Base-by-base conservation (phyloP, 2,113 vertebrate species). In the Tachysurus vachellii region DNA sequence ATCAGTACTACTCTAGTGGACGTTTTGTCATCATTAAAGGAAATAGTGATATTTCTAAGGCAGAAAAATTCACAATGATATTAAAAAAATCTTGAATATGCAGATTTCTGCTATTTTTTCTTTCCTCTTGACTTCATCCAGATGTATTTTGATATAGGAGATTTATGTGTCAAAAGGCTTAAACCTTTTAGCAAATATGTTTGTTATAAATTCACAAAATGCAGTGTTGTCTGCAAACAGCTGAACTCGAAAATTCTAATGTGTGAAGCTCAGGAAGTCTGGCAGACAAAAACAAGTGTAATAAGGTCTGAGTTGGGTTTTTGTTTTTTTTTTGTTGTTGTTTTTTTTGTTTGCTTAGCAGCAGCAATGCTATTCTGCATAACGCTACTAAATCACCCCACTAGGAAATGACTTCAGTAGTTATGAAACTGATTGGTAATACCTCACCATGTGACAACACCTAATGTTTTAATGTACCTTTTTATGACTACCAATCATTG, bases 11-110 rank as follows among this genome's bases (percentile, higher is more conserved):
- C 95, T 95, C 93, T 94, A 96, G 96, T 95, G 93, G 93, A 95
- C 91, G 92, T 95, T 95, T 95, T 90, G 91, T 94, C 92, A 94
- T 96, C 94, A 95, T 96, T 95, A 94, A 92, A 92, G 91, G 91
- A 92, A 93, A 96, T 96, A 97, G 94, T 96, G 95, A 92, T 95
- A 96, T 97, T 98, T 97, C 97, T 98, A 96, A 97, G 96, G 95
- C 95, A 96, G 95, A 93, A 95, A 95, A 96, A 91, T 95, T 95
- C 93, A 96, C 94, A 93, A 93, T 95, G 96, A 96, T 96, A 95
- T 96, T 95, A 94, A 96, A 97, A 96, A 95, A 85, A 95, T 95
- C 96, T 97, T 96, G 96, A 95, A 95, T 97, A 96, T 94, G 94
- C 92, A 85, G 92, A 93, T 95, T 95, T 93, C 94, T 92, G 93